Conservation (phyloP, 2,888 invertebrate genomes). For the Omphaloscelis lunosa region DNA sequence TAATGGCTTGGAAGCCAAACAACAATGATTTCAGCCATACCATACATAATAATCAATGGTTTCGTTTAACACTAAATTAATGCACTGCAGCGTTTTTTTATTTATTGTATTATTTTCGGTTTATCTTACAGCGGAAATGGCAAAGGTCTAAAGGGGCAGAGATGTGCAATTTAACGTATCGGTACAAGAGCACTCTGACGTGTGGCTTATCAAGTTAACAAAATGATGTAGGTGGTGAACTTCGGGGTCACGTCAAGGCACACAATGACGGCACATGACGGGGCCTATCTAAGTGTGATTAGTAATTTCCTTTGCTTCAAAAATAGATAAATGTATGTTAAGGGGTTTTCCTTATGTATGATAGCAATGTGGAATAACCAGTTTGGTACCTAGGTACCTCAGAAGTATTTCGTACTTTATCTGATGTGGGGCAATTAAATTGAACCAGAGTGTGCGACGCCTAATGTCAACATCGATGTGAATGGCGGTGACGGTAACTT, state of each 20-base stretch:
- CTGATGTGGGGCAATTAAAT: background rate
- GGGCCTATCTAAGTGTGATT: background rate
- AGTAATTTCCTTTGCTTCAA: background rate
- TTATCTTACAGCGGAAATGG: constrained; percentile 39
- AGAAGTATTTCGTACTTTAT: background rate
- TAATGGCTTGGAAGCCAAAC: background rate
- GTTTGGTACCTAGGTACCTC: background rate
- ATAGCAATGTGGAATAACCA: constrained; percentile 24
- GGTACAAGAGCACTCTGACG: background rate
- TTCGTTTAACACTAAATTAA: constrained; percentile 1
- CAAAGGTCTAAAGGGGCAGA: background rate
- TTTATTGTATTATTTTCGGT: constrained; percentile 6
- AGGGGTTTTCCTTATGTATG: constrained; percentile 4
- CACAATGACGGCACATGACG: background rate
- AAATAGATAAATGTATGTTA: background rate
- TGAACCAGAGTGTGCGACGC: constrained; percentile 57
- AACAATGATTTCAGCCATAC: constrained; percentile 3
- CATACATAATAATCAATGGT: background rate
- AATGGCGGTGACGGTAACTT: constrained; percentile 77
- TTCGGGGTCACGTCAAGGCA: constrained; percentile 8
- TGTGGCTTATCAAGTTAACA: constrained; percentile 1
- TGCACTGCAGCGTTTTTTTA: constrained; percentile 5
- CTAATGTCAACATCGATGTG: constrained; percentile 71
- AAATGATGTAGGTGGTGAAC: constrained; percentile 4
- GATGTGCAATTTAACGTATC: constrained; percentile 3